phyloP scores from a whole-genome alignment of 2,888 invertebrate species.

The Lasioglossum leucozonium region DNA sequence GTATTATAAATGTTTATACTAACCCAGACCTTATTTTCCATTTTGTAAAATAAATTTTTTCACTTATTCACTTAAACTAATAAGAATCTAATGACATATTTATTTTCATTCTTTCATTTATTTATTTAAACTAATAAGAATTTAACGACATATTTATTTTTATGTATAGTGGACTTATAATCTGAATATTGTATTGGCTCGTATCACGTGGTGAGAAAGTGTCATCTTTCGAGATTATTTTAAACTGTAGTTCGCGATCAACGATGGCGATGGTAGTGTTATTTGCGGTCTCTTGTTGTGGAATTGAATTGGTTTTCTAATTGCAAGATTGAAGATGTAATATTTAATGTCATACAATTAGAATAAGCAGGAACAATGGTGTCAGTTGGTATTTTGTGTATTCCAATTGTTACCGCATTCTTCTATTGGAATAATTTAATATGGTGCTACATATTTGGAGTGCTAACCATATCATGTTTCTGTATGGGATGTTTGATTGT shows the following conservation, averaged over 20 bases:
- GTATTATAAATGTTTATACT: too few relatives aligned
- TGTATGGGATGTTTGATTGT: conserved; percentile 84
- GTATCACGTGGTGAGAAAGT: too few relatives aligned
- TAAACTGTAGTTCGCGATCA: neutral
- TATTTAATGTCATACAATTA: conserved; percentile 23
- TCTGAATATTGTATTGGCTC: too few relatives aligned
- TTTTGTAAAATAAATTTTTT: neutral
- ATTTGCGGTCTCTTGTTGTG: neutral
- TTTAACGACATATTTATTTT: neutral
- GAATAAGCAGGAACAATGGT: conserved; percentile 45
- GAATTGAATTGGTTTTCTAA: neutral
- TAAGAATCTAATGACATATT: neutral
- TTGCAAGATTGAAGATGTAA: conserved; percentile 29
- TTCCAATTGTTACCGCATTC: conserved; percentile 63
- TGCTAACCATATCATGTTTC: conserved; percentile 79
- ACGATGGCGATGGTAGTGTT: conserved; percentile 11
- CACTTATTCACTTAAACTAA: neutral
- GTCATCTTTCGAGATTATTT: neutral
- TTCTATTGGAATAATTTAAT: conserved; percentile 73
- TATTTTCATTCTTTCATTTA: neutral
- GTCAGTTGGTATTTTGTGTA: conserved; percentile 39
- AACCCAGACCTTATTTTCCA: too few relatives aligned
- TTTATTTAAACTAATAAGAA: neutral
- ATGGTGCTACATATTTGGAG: conserved; percentile 76
- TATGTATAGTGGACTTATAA: too few relatives aligned